phyloP scores from a whole-genome alignment of 2,888 invertebrate genomes.

The Lasius fuliginosus region DNA sequence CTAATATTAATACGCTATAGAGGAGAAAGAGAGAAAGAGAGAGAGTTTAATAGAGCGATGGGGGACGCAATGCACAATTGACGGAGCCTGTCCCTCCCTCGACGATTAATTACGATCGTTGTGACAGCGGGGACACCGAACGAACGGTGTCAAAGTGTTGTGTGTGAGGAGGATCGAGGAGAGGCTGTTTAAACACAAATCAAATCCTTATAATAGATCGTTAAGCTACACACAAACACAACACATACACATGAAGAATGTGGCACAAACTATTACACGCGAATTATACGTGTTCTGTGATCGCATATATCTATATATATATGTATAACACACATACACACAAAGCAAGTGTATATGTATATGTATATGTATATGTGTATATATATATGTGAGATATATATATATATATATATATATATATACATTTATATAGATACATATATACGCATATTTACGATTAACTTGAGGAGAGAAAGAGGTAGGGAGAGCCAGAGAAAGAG shows the following conservation, averaged over 20 bases:
- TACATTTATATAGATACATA: conserved; percentile 64
- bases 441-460: conserved; percentile 71
- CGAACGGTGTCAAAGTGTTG: conserved; percentile 49
- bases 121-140: conserved; percentile 45
- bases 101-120: conserved; percentile 59
- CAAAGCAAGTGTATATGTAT: conserved; percentile 42
- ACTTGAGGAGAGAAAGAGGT: conserved; percentile 47
- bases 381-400: conserved; percentile 54
- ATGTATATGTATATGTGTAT: conserved; percentile 64
- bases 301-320: conserved; percentile 78
- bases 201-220: conserved; percentile 80
- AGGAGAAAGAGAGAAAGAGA: neutral
- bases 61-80: conserved; percentile 22
- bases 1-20: conserved; percentile 17
- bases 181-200: conserved; percentile 84
- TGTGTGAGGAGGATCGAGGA: conserved; percentile 76
- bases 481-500: conserved; percentile 42
- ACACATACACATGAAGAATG: conserved; percentile 52
- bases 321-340: conserved; percentile 62
- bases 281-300: conserved; percentile 83
- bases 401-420: conserved; percentile 63
- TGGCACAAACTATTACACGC: conserved; percentile 78
- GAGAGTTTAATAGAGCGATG: conserved; percentile 26
- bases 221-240: conserved; percentile 61
- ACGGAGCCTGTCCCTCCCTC: conserved; percentile 36